A percentile compares a stretch with the other conserved stretches of the same genome.
These are phyloP conservation scores for Streptopelia turtur DNA, from an alignment of 2,797 vertebrate species.

Conservation along the genomic window DNA sequence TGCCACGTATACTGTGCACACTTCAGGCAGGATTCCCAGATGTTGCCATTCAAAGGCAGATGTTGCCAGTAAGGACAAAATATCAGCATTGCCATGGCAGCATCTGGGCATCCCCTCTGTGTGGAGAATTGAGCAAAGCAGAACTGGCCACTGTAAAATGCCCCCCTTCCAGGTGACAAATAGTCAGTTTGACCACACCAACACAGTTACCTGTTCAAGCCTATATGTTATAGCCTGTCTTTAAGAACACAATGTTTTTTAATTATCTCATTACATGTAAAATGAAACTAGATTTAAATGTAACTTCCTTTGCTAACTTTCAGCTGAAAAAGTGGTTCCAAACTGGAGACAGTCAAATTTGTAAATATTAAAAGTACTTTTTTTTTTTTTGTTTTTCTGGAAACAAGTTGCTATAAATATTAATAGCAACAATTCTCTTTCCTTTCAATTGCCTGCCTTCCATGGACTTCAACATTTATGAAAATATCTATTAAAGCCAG, in stretches of 20 bases:
- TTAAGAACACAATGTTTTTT: not conserved
- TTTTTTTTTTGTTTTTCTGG: not conserved
- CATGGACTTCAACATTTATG: not conserved
- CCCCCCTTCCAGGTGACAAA: not conserved
- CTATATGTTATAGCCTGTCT: not conserved
- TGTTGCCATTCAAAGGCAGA: not conserved
- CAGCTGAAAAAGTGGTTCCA: not conserved
- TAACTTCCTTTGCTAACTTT: no score
- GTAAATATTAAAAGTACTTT: not conserved
- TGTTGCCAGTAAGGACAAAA: not conserved
- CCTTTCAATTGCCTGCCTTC: not conserved
- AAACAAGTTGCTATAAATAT: not conserved
- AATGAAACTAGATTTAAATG: not conserved
- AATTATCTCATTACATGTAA: not conserved
- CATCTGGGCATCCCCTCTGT: not conserved
- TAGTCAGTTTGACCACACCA: not conserved
- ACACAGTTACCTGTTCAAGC: not conserved
- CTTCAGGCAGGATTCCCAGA: not conserved
- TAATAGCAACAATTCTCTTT: not conserved
- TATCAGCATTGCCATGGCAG: not conserved
- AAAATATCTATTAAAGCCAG: not conserved
- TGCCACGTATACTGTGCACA: not conserved
- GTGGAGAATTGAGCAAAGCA: not conserved
- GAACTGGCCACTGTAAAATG: not conserved
- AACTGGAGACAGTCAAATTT: not conserved